phyloP scores from a whole-genome alignment of 1,140 invertebrate genomes.

The Propsilocerus akamusi region DNA sequence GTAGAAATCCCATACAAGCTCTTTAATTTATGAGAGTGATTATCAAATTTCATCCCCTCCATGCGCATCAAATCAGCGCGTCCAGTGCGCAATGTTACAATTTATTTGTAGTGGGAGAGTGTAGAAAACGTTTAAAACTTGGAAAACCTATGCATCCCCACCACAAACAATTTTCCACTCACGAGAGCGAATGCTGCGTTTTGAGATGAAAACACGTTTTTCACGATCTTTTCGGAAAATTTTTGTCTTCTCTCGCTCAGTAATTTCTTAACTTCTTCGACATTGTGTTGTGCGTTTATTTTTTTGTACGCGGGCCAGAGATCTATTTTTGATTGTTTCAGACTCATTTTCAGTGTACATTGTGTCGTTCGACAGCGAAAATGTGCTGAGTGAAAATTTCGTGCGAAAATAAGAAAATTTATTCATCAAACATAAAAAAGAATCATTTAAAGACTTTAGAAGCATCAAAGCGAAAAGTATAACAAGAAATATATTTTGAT shows the following conservation, averaged over 20 bases:
- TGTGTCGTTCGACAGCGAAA: constrained; percentile 1
- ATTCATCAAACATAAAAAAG: no score
- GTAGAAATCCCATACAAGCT: neutral
- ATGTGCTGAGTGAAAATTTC: neutral
- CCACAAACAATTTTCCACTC: neutral
- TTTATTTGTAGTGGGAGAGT: neutral
- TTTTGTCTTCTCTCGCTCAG: neutral
- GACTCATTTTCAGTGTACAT: neutral
- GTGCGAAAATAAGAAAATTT: neutral
- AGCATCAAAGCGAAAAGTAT: no score
- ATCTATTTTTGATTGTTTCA: constrained; percentile 1
- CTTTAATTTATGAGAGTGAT: constrained; percentile 3
- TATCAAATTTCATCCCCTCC: neutral
- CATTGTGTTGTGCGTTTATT: neutral
- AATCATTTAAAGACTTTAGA: no score
- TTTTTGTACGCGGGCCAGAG: neutral
- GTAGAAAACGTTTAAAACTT: neutral
- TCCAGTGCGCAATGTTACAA: neutral
- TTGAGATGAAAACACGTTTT: no score
- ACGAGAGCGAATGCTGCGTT: neutral
- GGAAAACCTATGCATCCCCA: neutral
- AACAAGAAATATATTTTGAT: no score
- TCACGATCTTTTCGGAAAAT: neutral
- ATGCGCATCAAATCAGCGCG: neutral
- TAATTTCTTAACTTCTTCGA: neutral